Base-by-base conservation (phyloP, 1,140 invertebrate species). In the Phocides pigmalion region DNA sequence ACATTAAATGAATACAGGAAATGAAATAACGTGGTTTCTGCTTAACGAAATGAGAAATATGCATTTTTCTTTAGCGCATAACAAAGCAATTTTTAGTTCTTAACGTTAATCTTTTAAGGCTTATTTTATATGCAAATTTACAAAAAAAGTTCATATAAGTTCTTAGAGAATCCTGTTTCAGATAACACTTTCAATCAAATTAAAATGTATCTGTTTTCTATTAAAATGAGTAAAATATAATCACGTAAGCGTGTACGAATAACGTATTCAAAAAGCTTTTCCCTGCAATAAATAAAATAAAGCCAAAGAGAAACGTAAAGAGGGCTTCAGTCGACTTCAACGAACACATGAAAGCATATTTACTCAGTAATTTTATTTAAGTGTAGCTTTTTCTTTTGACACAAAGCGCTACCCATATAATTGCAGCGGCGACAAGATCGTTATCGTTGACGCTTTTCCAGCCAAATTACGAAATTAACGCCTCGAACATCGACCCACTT, bases 291-390 rank as follows among this genome's bases (percentile, higher is more conserved):
- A 59, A 59, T 59, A 47, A 59, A 59, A 59, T 49, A 39, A 37
- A 37, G 25, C 56, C n/a, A 39, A 61, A 61, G 58, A 49, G 58
- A 49, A 61, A 61, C 44, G 56, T 20, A 61, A 61, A 61, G 58
- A 61, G 58, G 32, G 58, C 58, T 61, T 49, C 44, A 61, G 58
- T 49, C 32, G 19, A 61, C 58, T 61, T 61, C 58, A 61, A 49
- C 46, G 46, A 61, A 61, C 58, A 49, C 58, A 49, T 61, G 71
- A 72, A 69, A 66, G 72, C 72, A 70, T 76, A 80, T 83, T 81
- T 83, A 75, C 76, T 76, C 44, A 59, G 81, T 81, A 81, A 85
- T 87, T 85, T 76, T 53, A 59, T 72, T 68, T 74, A 80, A 87
- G 71, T 82, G 75, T 72, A 79, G 69, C 70, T 74, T 85, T 70